Conservation (phyloP, 2,797 vertebrate species). For the Lerista edwardsae region DNA sequence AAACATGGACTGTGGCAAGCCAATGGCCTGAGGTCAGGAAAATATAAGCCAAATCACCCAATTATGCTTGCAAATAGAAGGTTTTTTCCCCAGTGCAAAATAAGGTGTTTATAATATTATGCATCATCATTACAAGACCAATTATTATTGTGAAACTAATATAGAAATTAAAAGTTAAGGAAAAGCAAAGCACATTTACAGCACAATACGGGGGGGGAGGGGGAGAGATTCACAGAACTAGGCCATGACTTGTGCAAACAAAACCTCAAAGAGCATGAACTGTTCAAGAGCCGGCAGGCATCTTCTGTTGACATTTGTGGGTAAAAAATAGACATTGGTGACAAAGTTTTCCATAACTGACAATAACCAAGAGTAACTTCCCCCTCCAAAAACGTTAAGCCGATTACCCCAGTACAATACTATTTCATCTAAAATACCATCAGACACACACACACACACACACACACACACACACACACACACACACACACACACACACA, state of each 20-base stretch:
- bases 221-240: neutral
- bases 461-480: no score
- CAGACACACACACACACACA: slow-evolving; percentile 5
- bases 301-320: neutral
- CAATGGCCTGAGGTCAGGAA: neutral
- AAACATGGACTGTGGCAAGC: neutral
- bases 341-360: neutral
- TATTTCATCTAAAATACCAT: slow-evolving; percentile 37
- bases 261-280: neutral
- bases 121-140: neutral
- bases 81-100: neutral
- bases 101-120: neutral
- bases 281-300: neutral
- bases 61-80: neutral
- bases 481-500: slow-evolving; percentile 25
- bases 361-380: neutral
- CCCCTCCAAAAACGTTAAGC: neutral
- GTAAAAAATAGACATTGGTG: neutral
- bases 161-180: neutral
- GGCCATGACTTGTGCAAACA: neutral
- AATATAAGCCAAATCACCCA: neutral
- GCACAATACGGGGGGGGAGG: neutral
- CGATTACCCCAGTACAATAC: neutral
- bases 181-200: neutral
- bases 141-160: neutral